Conservation (phyloP, 2,888 invertebrate species). For the Thumatha senex region DNA sequence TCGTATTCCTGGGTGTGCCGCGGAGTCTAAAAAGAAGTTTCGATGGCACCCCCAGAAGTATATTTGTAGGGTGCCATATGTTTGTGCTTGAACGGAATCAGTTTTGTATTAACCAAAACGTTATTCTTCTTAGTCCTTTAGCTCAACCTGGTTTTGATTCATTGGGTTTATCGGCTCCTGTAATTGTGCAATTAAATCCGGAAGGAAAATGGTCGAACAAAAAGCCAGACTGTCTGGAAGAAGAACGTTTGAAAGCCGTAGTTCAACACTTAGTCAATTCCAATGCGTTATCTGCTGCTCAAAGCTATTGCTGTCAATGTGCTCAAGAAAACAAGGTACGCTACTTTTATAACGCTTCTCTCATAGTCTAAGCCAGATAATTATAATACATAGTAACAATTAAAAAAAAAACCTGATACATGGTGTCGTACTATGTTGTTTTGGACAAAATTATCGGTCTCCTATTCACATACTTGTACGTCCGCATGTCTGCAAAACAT, state of each 20-base stretch:
- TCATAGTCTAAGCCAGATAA: background rate
- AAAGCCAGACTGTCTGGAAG: slow-evolving; percentile 58
- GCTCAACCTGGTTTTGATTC: slow-evolving; percentile 58
- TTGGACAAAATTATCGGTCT: no score
- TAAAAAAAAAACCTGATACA: background rate
- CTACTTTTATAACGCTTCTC: background rate
- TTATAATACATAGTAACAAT: background rate
- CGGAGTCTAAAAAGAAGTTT: no score
- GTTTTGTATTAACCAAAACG: background rate
- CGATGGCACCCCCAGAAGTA: no score
- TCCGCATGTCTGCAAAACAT: no score
- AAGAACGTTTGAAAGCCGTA: slow-evolving; percentile 56
- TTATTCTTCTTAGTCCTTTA: slow-evolving; percentile 44
- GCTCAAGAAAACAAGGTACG: slow-evolving; percentile 54
- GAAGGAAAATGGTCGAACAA: slow-evolving; percentile 66
- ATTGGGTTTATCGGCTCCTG: slow-evolving; percentile 47
- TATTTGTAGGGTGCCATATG: no score
- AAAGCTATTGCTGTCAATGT: slow-evolving; percentile 69
- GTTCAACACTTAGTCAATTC: slow-evolving; percentile 61
- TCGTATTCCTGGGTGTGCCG: no score
- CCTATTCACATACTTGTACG: no score
- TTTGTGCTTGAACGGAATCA: no score
- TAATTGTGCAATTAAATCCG: slow-evolving; percentile 67
- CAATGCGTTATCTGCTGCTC: slow-evolving; percentile 60
- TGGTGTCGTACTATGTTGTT: no score